Evolutionary conservation across 2,888 invertebrate genomes (phyloP).

Genomic region (Bimastos eiseni): DNA sequence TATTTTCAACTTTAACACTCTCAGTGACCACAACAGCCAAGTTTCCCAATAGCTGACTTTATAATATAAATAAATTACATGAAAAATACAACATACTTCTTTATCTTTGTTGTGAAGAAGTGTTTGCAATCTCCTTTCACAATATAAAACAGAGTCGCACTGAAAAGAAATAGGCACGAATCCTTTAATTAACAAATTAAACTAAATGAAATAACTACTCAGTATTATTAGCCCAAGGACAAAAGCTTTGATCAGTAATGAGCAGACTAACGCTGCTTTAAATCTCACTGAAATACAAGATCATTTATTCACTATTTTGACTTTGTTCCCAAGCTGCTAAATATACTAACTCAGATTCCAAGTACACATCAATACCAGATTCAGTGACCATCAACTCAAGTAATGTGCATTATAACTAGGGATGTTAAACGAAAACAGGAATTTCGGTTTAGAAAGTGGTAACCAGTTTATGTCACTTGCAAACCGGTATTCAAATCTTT

Average conservation of each 20-base stretch:
- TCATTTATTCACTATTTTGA: not conserved
- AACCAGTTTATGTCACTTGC: too few relatives aligned
- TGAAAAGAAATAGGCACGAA: slow-evolving; percentile 62
- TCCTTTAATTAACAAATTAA: not conserved
- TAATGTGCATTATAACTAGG: too few relatives aligned
- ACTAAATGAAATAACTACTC: not conserved
- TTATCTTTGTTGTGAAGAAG: slow-evolving; percentile 74
- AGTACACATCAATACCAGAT: not conserved
- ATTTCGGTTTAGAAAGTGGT: too few relatives aligned
- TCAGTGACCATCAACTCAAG: not conserved
- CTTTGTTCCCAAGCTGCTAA: not conserved
- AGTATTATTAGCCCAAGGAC: not conserved
- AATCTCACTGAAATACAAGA: not conserved
- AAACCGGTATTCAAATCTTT: too few relatives aligned
- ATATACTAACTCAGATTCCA: not conserved
- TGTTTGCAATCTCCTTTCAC: slow-evolving; percentile 83
- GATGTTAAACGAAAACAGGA: too few relatives aligned
- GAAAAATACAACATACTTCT: slow-evolving; percentile 59
- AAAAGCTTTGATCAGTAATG: not conserved
- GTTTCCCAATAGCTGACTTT: not conserved
- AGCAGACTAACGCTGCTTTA: not conserved
- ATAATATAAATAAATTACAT: not conserved
- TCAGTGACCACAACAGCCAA: not conserved
- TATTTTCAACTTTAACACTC: not conserved
- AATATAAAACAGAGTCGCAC: slow-evolving; percentile 91